Percentiles rank a stretch among this genome's conserved stretches.
phyloP scores from a whole-genome alignment of 2,888 invertebrate genomes.

The Dascillus cervinus region DNA sequence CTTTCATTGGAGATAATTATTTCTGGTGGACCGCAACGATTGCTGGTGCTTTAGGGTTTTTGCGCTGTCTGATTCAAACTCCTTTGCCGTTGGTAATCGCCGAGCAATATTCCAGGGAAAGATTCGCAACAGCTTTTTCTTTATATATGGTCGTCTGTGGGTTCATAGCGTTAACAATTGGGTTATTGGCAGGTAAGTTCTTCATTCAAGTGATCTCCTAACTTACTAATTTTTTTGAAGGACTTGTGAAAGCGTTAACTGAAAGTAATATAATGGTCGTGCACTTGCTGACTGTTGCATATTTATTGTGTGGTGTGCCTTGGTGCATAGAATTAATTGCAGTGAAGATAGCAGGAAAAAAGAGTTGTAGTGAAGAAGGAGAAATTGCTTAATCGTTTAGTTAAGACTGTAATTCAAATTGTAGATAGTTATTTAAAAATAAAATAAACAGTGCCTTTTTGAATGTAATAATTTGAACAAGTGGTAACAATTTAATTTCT shows the following conservation, averaged over 20 bases:
- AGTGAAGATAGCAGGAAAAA: conserved; percentile 6
- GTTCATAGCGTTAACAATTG: conserved; percentile 56
- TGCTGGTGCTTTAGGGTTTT: conserved; percentile 56
- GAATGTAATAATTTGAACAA: too few relatives aligned
- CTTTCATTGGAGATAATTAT: conserved; percentile 49
- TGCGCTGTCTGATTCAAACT: conserved; percentile 64
- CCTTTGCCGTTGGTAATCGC: conserved; percentile 63
- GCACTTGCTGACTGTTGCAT: conserved; percentile 57
- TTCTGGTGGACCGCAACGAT: conserved; percentile 52
- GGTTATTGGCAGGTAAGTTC: conserved; percentile 58
- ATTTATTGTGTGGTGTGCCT: conserved; percentile 57
- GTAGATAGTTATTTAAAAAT: too few relatives aligned
- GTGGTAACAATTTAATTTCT: too few relatives aligned
- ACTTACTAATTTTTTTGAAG: conserved; percentile 39
- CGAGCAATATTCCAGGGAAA: conserved; percentile 54
- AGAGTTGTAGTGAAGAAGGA: too few relatives aligned
- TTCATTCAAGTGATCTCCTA: conserved; percentile 1
- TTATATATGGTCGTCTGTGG: conserved; percentile 67
- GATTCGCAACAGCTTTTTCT: conserved; percentile 66
- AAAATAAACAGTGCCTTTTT: too few relatives aligned
- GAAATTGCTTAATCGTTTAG: too few relatives aligned
- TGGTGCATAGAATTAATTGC: conserved; percentile 55
- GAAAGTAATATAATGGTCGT: conserved; percentile 60
- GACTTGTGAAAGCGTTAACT: conserved; percentile 54
- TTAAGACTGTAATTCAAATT: too few relatives aligned